Base-by-base conservation (phyloP, 2,113 vertebrate genomes). In the Oxyruncus cristatus region DNA sequence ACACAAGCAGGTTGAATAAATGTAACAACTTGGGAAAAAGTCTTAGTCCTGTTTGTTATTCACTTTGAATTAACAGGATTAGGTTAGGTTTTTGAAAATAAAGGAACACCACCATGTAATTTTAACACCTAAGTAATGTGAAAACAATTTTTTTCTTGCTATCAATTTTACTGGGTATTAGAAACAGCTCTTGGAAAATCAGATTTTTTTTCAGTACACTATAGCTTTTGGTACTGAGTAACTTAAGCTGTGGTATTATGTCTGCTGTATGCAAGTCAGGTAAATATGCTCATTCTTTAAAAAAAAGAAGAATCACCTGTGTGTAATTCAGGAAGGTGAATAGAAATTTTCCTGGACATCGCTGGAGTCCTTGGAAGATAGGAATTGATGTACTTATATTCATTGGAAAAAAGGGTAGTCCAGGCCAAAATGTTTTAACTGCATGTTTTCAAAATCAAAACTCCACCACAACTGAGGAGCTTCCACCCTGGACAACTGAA, bases 61-160 rank as follows among this genome's bases (percentile, higher is more conserved):
- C 99, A 99, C 98, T 99, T 98, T 98, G 98, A 99, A 99, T 99
- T 99, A 99, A 99, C 99, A 98, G 98, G 99, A 99, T 99, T 99
- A 99, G 98, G 97, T 98, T 98, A 98, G 97, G 96, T 98, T 98
- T 98, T 98, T 97, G 96, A 98, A 98, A 98, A 98, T 98, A 98
- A 98, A 98, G 97, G 97, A 98, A 97, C 93, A 98, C 74, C 65
- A 95, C 97, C 62, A 61, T 98, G 97, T 98, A 98, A 98, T 98
- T 98, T 98, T 98, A 98, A 97, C 97, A 98, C 97, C 97, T 97
- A 98, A 97, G 97, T 97, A 98, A 98, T 97, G 95, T 96, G 97
- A 97, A 98, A 98, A 97, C 97, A 98, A 63, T 97, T 95, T 98
- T 97, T 98, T 94, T 74, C 91, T 95, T 97, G 95, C 96, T 96